Evolutionary conservation across 2,888 invertebrate species (phyloP).

Genomic region (Lucinisca nassula): DNA sequence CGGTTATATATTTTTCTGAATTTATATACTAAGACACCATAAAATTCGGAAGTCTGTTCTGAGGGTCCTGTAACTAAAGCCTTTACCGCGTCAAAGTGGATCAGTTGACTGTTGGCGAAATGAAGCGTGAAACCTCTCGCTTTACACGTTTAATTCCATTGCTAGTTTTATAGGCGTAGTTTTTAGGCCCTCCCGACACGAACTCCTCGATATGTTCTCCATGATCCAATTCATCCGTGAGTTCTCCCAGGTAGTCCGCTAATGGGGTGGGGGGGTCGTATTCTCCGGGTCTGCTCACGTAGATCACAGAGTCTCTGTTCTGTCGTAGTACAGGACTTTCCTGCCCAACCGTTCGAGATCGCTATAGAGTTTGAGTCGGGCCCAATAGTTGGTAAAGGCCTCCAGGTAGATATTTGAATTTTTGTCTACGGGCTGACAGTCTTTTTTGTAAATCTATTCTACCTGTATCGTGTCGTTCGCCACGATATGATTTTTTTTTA

Average conservation of each 20-base stretch:
- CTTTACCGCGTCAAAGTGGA: no score
- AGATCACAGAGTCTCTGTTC: background rate
- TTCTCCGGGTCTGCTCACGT: background rate
- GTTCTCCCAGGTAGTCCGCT: background rate
- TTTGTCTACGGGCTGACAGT: background rate
- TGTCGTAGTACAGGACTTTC: no score
- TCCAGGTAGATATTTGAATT: background rate
- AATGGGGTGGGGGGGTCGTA: background rate
- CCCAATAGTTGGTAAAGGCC: constrained; percentile 1
- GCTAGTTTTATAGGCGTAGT: no score
- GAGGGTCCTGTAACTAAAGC: no score
- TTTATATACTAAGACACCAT: no score
- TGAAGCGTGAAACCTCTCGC: no score
- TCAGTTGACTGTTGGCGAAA: no score
- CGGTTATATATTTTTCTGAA: no score
- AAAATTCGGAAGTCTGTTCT: no score
- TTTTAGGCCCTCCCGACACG: constrained; percentile 2
- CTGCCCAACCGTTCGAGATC: no score
- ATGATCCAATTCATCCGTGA: no score
- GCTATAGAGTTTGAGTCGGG: background rate
- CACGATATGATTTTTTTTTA: background rate
- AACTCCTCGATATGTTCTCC: constrained; percentile 21
- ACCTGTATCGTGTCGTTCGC: constrained; percentile 17
- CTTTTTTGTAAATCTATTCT: constrained; percentile 12
- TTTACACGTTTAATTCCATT: no score